Base-by-base conservation (phyloP, 1,140 invertebrate species). In the Papilio machaon region DNA sequence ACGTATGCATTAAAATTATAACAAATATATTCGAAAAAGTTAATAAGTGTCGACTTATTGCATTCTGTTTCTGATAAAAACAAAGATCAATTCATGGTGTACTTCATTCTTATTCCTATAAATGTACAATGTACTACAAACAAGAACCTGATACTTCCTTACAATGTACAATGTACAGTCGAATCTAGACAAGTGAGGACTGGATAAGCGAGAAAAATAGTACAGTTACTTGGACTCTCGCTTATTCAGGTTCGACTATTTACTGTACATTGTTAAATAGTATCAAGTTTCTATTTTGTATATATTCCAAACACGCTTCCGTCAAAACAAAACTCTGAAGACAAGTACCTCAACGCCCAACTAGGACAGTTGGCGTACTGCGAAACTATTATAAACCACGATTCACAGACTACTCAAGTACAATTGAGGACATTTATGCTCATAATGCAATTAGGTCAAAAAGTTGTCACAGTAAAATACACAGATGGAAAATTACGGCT, bases 361-460 rank as follows among this genome's bases (percentile, higher is more conserved):
- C 43, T 76, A 76, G 23, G 30, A 76, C 47, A 49, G 73, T 46
- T 49, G 74, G 15, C 23, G 23, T 15, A 43, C n/a, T 43, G 2
- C 73, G 43, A 52, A 75, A 75, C 46, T 49, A 52, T 75, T 49
- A 19, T 76, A n/a, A 70, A 38, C 73, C 46, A 70, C 60, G 46
- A 43, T 43, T 43, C 49, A 70, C 76, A 58, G 54, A 58, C 54
- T 19, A 2, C 5, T 58, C 17, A n/a, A 58, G 17, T 58, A 58
- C 17, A 58, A 5, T 58, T 17, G 17, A n/a, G 17, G 17, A 58
- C 54, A 8, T 9, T 19, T 19, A 58, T 19, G 49, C 13, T 52
- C n/a, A 4, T 17, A 58, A 8, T n/a, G 54, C 54, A 58, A 58
- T 58, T 30, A 30, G 23, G 23, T 1, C 23, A 30, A 30, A 30